Conservation (phyloP, 2,888 invertebrate genomes). For the Creontiades dilutus region DNA sequence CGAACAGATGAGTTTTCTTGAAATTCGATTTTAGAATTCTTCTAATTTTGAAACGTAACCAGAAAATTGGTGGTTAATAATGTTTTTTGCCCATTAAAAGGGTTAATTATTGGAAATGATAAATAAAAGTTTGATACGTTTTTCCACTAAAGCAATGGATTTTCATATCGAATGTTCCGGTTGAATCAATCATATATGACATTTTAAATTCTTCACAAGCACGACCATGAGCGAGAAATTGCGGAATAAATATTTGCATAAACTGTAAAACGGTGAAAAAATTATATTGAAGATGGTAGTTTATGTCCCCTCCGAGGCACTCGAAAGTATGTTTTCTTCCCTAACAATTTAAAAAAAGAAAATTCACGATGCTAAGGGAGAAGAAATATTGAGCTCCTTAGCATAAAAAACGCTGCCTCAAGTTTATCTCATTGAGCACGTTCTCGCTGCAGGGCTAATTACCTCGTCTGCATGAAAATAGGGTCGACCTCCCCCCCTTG, state of each 20-base stretch:
- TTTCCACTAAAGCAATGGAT: too few relatives aligned
- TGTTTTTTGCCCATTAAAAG: too few relatives aligned
- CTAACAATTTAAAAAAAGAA: neutral
- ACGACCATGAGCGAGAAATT: neutral
- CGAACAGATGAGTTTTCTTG: too few relatives aligned
- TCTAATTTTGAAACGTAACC: too few relatives aligned
- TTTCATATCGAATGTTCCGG: too few relatives aligned
- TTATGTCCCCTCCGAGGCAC: neutral
- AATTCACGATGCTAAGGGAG: neutral
- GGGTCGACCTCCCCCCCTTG: conserved; percentile 14
- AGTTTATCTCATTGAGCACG: conserved; percentile 63
- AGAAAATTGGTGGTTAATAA: too few relatives aligned
- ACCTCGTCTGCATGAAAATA: conserved; percentile 58
- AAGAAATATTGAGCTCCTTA: conserved; percentile 36
- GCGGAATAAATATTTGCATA: neutral
- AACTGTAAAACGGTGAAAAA: neutral
- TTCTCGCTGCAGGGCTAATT: conserved; percentile 55
- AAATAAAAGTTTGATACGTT: too few relatives aligned
- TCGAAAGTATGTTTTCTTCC: conserved; percentile 4
- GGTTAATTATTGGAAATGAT: too few relatives aligned
- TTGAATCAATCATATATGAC: too few relatives aligned
- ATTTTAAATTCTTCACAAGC: too few relatives aligned
- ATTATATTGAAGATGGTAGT: neutral
- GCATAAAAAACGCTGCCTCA: conserved; percentile 45
- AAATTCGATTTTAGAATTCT: too few relatives aligned